Conservation (phyloP, 2,888 invertebrate species). For the Keiferia lycopersicella region DNA sequence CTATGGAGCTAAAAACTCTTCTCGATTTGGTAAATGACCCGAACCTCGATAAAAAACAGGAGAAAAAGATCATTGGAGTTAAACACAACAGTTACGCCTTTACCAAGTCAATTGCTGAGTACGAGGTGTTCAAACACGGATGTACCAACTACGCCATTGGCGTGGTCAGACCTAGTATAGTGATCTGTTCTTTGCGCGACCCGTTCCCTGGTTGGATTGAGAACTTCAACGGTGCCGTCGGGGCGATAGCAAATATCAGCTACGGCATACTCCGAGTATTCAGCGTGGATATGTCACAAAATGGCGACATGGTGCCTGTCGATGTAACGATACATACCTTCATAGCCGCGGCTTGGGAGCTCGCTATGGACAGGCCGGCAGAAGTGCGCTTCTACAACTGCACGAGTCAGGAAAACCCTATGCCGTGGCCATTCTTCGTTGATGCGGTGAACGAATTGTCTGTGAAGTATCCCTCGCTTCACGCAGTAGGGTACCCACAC, state of each 20-base stretch:
- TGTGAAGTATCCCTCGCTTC: background rate
- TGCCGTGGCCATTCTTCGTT: background rate
- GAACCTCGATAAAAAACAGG: background rate
- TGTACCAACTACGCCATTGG: slow-evolving; percentile 83
- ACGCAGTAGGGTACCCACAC: background rate
- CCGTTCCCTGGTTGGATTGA: slow-evolving; percentile 93
- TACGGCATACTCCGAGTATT: slow-evolving; percentile 87
- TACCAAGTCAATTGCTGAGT: slow-evolving; percentile 92
- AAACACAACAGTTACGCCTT: slow-evolving; percentile 95
- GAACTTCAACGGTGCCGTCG: slow-evolving; percentile 95
- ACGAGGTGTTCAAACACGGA: slow-evolving; percentile 81
- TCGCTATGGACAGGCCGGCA: slow-evolving; percentile 76
- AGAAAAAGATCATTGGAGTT: slow-evolving; percentile 60
- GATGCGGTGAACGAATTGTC: background rate
- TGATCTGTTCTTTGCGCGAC: slow-evolving; percentile 82
- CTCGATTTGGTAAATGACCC: slow-evolving; percentile 82
- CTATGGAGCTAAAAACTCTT: slow-evolving; percentile 82
- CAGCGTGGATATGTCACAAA: background rate
- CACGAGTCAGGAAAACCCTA: background rate
- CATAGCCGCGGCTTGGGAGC: slow-evolving; percentile 86
- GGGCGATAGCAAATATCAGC: slow-evolving; percentile 85
- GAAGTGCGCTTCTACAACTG: slow-evolving; percentile 23
- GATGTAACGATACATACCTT: slow-evolving; percentile 90
- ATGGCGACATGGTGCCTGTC: slow-evolving; percentile 89
- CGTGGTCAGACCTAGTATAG: slow-evolving; percentile 93